Evolutionary conservation across 2,113 vertebrate species (phyloP).

Genomic region (Zosterops hypoxanthus): DNA sequence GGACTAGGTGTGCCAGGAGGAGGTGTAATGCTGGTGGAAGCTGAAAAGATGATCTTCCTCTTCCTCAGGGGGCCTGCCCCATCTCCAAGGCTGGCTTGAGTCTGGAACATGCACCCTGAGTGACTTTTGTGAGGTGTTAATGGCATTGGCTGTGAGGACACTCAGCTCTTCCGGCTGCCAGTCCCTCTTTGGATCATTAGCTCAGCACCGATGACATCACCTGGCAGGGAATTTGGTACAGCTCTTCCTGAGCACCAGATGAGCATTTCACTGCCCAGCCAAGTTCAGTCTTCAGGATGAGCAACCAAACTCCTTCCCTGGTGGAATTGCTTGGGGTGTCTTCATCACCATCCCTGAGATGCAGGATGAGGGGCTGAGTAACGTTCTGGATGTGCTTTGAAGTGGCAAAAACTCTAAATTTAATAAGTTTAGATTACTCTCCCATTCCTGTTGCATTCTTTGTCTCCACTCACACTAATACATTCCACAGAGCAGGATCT

Average conservation of each 20-base stretch:
- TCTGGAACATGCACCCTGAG: neutral
- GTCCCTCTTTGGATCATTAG: constrained; percentile 13
- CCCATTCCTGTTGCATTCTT: neutral
- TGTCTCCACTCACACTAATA: neutral
- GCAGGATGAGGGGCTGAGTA: neutral
- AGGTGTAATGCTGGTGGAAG: neutral
- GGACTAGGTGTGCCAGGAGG: neutral
- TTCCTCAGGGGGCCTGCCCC: neutral
- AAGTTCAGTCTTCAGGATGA: neutral
- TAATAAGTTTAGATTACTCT: neutral
- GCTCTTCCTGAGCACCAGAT: neutral
- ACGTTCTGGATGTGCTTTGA: neutral
- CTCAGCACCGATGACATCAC: constrained; percentile 12
- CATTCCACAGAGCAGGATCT: neutral
- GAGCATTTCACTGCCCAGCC: neutral
- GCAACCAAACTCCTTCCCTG: neutral
- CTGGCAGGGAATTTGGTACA: neutral
- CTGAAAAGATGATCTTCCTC: neutral
- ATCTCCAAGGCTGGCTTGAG: neutral
- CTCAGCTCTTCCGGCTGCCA: neutral
- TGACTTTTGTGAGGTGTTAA: neutral
- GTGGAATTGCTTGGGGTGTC: neutral
- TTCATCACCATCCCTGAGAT: neutral
- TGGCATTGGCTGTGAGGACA: neutral
- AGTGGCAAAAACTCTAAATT: neutral